Percentiles rank a stretch among this genome's conserved stretches.
These are phyloP conservation scores for Tinea semifulvella DNA, from an alignment of 2,888 invertebrate genomes.

Conservation along the genomic window DNA sequence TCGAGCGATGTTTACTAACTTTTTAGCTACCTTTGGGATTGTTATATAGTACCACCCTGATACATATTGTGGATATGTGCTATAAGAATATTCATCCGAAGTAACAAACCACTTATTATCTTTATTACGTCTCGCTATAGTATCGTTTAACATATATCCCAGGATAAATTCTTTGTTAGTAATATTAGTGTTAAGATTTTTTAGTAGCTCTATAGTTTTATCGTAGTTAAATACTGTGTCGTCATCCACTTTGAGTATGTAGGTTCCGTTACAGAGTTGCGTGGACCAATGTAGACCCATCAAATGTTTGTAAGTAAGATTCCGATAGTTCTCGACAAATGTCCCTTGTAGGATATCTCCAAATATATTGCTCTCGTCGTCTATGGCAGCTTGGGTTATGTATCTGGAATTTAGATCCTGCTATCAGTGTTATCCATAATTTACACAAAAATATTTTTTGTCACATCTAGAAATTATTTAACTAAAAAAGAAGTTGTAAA, in stretches of 20 bases:
- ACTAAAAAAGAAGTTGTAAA: too few species aligned
- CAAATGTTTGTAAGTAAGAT: slow-evolving; percentile 83
- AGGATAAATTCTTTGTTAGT: slow-evolving; percentile 43
- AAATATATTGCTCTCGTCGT: slow-evolving; percentile 70
- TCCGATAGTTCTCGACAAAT: slow-evolving; percentile 79
- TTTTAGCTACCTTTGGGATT: slow-evolving; percentile 68
- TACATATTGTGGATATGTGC: slow-evolving; percentile 76
- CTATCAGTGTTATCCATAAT: too few species aligned
- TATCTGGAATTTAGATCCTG: slow-evolving; percentile 26
- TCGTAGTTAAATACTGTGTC: slow-evolving; percentile 79
- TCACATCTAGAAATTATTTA: too few species aligned
- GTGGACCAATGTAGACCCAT: slow-evolving; percentile 84
- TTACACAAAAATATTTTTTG: too few species aligned
- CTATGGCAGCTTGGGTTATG: slow-evolving; percentile 63
- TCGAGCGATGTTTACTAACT: slow-evolving; percentile 63
- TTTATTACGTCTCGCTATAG: slow-evolving; percentile 70
- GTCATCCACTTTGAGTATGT: slow-evolving; percentile 83
- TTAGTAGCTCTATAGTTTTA: slow-evolving; percentile 36
- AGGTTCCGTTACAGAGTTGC: slow-evolving; percentile 68
- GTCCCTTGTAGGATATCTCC: slow-evolving; percentile 80
- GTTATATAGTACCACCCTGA: slow-evolving; percentile 89
- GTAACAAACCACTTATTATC: slow-evolving; percentile 86
- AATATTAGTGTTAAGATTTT: slow-evolving; percentile 22
- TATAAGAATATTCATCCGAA: slow-evolving; percentile 66
- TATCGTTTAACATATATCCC: slow-evolving; percentile 73